A percentile compares a stretch with the other conserved stretches of the same genome.
phyloP scores from a whole-genome alignment of 2,113 vertebrate genomes.

The Plectropomus leopardus region DNA sequence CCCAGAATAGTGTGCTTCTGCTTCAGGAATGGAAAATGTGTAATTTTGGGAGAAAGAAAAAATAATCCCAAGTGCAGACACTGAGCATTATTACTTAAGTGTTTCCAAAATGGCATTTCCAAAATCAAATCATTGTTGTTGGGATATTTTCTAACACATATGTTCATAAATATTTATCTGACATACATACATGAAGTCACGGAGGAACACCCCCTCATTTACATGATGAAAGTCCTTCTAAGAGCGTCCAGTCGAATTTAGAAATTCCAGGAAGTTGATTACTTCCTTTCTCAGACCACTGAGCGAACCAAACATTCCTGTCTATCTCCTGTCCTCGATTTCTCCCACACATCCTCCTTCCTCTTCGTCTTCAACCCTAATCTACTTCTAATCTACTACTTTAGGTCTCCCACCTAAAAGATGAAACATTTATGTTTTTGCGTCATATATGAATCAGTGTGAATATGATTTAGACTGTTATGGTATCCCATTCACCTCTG shows the following conservation, averaged over 20 bases:
- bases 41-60: too few relatives aligned
- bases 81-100: slow-evolving; percentile 8
- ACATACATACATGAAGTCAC: slow-evolving; percentile 23
- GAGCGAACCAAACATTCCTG: slow-evolving; percentile 65
- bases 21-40: too few relatives aligned
- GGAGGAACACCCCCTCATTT: slow-evolving; percentile 25
- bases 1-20: too few relatives aligned
- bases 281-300: slow-evolving; percentile 65
- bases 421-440: slow-evolving; percentile 6
- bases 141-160: slow-evolving; percentile 2
- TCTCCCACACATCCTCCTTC: slow-evolving; percentile 46
- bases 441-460: slow-evolving; percentile 1
- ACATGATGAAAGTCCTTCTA: slow-evolving; percentile 59
- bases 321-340: slow-evolving; percentile 52
- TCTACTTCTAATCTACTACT: slow-evolving; percentile 39
- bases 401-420: slow-evolving; percentile 30
- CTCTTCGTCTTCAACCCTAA: slow-evolving; percentile 20
- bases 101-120: slow-evolving; percentile 23
- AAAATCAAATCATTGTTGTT: slow-evolving; percentile 15
- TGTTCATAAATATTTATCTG: slow-evolving; percentile 21
- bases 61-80: neutral
- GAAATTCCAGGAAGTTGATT: slow-evolving; percentile 76
- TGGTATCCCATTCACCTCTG: neutral
- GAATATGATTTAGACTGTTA: slow-evolving; percentile 21
- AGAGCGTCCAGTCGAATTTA: slow-evolving; percentile 58